phyloP scores from a whole-genome alignment of 2,888 invertebrate genomes.

The Drosophila paramelanica region DNA sequence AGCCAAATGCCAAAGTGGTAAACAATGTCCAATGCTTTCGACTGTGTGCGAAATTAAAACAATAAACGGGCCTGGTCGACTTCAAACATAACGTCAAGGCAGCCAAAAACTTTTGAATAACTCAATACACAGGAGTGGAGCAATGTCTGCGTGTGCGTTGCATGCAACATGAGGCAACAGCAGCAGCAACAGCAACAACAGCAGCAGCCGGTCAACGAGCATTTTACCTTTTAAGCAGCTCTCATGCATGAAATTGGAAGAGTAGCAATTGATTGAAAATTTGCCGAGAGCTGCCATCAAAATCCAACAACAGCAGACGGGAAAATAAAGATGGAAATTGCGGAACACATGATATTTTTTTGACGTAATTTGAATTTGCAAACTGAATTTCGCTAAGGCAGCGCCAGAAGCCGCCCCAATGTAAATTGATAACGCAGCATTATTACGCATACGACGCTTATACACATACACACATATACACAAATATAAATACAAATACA shows the following conservation, averaged over 20 bases:
- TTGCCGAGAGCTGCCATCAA: conserved; percentile 66
- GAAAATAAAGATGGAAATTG: conserved; percentile 76
- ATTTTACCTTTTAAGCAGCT: conserved; percentile 79
- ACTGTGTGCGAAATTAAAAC: conserved; percentile 74
- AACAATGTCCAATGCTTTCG: conserved; percentile 69
- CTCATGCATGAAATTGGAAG: conserved; percentile 80
- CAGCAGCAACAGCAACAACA: conserved; percentile 20
- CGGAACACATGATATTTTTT: conserved; percentile 79
- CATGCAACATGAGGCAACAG: conserved; percentile 34
- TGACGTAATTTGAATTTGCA: conserved; percentile 79
- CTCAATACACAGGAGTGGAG: conserved; percentile 40
- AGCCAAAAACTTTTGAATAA: conserved; percentile 71
- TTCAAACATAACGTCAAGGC: conserved; percentile 41
- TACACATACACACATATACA: conserved; percentile 1
- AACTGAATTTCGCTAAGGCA: conserved; percentile 60
- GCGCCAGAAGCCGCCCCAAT: conserved; percentile 36
- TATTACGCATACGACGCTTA: conserved; percentile 54
- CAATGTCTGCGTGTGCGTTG: conserved; percentile 29
- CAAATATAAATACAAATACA: conserved; percentile 2
- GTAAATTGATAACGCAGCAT: conserved; percentile 71
- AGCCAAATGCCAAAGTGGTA: conserved; percentile 75
- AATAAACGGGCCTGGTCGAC: conserved; percentile 64
- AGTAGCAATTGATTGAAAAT: conserved; percentile 81
- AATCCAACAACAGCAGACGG: conserved; percentile 41
- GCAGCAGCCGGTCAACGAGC: conserved; percentile 67